phyloP scores from a whole-genome alignment of 2,797 vertebrate species.

The Echiichthys vipera region DNA sequence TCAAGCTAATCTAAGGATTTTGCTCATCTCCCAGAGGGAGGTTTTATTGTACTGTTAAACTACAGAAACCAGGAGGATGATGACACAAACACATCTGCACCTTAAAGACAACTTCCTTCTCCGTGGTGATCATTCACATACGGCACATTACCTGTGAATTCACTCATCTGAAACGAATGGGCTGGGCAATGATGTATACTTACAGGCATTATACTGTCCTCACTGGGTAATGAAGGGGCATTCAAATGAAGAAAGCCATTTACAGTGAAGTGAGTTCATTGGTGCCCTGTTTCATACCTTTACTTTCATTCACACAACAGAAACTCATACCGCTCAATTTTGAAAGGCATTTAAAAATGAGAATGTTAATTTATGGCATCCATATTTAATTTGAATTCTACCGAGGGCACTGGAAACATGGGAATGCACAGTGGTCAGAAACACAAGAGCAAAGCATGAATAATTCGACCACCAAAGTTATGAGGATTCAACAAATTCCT shows the following conservation, averaged over 20 bases:
- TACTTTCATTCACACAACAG: conserved; percentile 13
- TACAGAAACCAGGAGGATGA: conserved; percentile 41
- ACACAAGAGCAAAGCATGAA: conserved; percentile 36
- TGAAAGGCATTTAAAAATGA: conserved; percentile 15
- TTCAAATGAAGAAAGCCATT: conserved; percentile 55
- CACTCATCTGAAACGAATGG: conserved; percentile 14
- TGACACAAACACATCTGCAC: conserved; percentile 70
- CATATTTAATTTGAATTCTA: conserved; percentile 16
- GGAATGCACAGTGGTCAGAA: conserved; percentile 64
- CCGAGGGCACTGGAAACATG: conserved; percentile 33
- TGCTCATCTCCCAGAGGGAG: conserved; percentile 18
- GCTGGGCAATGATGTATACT: conserved; percentile 30
- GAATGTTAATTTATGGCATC: conserved; percentile 23
- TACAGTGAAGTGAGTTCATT: conserved; percentile 48
- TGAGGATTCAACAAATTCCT: conserved; percentile 56
- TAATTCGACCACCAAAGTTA: conserved; percentile 35
- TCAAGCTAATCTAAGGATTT: conserved; percentile 30
- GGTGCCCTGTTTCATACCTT: neutral
- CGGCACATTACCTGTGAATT: conserved; percentile 41
- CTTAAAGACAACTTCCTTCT: conserved; percentile 31
- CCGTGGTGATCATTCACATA: conserved; percentile 36
- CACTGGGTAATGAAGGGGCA: neutral
- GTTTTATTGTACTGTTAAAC: conserved; percentile 29
- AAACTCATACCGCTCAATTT: conserved; percentile 18
- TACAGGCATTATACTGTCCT: conserved; percentile 34